A percentile compares a stretch with the other conserved stretches of the same genome.
Conservation (phyloP, 2,113 vertebrate genomes). For the Cephalopterus ornatus region DNA sequence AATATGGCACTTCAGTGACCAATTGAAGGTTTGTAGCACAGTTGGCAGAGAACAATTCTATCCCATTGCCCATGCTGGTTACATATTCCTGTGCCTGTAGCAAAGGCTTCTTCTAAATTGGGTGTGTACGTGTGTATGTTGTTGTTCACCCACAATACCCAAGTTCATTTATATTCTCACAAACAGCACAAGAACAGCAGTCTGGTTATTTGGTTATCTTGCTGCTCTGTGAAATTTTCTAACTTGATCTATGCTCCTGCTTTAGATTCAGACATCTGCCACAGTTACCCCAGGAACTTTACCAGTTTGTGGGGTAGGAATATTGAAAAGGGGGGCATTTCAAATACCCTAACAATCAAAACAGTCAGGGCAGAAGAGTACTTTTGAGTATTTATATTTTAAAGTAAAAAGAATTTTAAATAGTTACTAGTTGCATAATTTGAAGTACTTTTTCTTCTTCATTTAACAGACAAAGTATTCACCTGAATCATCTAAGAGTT, state of each 20-base stretch:
- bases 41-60: neutral
- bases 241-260: neutral
- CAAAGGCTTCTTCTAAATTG: neutral
- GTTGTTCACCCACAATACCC: neutral
- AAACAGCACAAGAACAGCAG: neutral
- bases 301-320: neutral
- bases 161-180: neutral
- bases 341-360: neutral
- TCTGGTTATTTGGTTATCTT: neutral
- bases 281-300: neutral
- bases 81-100: neutral
- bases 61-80: neutral
- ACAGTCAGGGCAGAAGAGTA: neutral
- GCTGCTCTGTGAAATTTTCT: neutral
- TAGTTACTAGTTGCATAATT: neutral
- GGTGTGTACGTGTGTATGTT: neutral
- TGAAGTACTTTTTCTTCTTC: neutral
- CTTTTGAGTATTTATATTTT: neutral
- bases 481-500: neutral
- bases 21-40: neutral
- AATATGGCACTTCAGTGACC: neutral
- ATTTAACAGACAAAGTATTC: neutral
- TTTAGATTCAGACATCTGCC: neutral
- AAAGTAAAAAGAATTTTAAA: neutral
- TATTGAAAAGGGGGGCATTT: neutral